Evolutionary conservation across 2,113 vertebrate genomes (phyloP).

Genomic region (Clarias batrachus): DNA sequence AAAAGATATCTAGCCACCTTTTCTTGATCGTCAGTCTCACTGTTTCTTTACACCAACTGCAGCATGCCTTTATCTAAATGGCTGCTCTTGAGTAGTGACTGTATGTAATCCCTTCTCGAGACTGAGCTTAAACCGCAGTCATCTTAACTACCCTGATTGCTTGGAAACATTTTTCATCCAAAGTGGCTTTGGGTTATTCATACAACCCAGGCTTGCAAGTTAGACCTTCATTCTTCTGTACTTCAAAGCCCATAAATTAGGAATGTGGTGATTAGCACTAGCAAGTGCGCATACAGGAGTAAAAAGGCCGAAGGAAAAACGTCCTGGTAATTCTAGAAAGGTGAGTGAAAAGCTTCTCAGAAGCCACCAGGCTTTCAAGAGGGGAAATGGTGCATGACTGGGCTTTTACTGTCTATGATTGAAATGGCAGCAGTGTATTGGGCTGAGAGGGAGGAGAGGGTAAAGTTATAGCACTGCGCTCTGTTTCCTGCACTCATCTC

Average conservation of each 20-base stretch:
- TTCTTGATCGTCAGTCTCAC: not conserved
- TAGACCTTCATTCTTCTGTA: not conserved
- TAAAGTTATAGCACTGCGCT: constrained; percentile 30
- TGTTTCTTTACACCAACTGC: not conserved
- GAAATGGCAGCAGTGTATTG: constrained; percentile 38
- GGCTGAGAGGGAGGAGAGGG: constrained; percentile 14
- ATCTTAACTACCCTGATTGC: not conserved
- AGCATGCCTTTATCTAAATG: not conserved
- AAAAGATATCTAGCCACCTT: not conserved
- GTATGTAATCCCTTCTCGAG: not conserved
- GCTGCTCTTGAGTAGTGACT: not conserved
- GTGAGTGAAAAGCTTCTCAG: constrained; percentile 47
- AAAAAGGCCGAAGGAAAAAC: constrained; percentile 17
- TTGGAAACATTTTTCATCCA: not conserved
- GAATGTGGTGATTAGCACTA: constrained; percentile 9
- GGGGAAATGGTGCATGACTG: constrained; percentile 53
- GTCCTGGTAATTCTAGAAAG: constrained; percentile 27
- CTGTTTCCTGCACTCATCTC: constrained; percentile 37
- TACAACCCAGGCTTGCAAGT: not conserved
- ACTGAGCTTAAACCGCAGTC: not conserved
- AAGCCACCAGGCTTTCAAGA: constrained; percentile 53
- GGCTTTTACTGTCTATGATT: constrained; percentile 49
- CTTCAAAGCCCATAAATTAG: constrained; percentile 8
- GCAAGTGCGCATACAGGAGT: not conserved
- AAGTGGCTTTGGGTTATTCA: not conserved